Evolutionary conservation across 2,888 invertebrate genomes (phyloP), one percentile per base, ranked within the genome.

Genomic region (Andrena dorsata): DNA sequence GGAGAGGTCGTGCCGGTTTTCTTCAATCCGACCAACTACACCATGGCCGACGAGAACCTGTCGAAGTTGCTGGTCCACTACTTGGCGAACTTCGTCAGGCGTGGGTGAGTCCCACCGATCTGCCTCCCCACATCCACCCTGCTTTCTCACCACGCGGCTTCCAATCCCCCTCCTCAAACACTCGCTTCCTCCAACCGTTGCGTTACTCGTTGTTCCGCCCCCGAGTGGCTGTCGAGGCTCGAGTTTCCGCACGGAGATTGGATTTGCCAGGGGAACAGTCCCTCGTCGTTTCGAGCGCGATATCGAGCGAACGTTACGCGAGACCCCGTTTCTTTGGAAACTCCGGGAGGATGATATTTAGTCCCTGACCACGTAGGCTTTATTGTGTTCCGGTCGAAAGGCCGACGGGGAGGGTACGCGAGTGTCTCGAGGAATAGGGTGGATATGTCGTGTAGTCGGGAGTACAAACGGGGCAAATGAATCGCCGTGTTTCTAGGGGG

Each of bases 21-120:
- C 30, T 65, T 76, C 94, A 96, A 96, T 58, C 95, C 95, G n/a
- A 96, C 96, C 94, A 98, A 98, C 94, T 98, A 96, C 94, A 97
- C 97, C 47, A 95, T 95, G 87, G 96, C 96, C 90, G 98, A 98
- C 93, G 96, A 96, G 90, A 95, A 96, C 90, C 96, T 98, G 61
- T 97, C 98, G 71, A 96, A 96, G 91, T 95, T 97, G 53, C 96
- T 98, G 93, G 96, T 98, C 90, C 97, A 97, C 92, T 98, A 97
- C 94, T 95, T 98, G 92, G 96, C 98, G 84, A 98, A 98, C 95
- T 98, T 98, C 92, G 97, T 97, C 83, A 96, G 96, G 94, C 96
- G 97, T 83, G 98, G 98, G 98, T 98, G 95, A 96, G 96, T 94
- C 41, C 49, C 41, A 4, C 2, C 26, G 23, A 23, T 26, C 20